Percentiles rank a stretch among this genome's conserved stretches.
phyloP scores from a whole-genome alignment of 1,140 invertebrate genomes.

The Lepeophtheirus salmonis region DNA sequence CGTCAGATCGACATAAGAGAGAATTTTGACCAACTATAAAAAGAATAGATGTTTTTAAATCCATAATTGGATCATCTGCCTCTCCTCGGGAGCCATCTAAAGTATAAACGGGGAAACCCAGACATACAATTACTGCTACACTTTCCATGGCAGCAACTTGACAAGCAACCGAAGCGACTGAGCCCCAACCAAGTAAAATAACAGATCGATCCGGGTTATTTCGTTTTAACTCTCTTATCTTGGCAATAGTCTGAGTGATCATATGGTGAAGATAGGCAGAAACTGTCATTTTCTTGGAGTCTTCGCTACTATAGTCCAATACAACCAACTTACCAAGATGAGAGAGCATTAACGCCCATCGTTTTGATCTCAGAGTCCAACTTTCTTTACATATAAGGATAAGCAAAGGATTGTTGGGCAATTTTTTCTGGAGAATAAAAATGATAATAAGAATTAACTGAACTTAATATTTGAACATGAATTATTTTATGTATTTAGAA shows the following conservation, averaged over 20 bases:
- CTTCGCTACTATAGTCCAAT: background rate
- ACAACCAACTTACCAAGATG: background rate
- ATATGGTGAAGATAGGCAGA: slow-evolving; percentile 43
- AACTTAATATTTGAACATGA: too few relatives aligned
- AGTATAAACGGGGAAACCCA: slow-evolving; percentile 57
- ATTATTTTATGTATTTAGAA: too few relatives aligned
- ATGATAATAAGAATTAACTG: too few relatives aligned
- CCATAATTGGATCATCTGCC: slow-evolving; percentile 50
- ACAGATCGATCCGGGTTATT: slow-evolving; percentile 49
- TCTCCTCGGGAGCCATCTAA: slow-evolving; percentile 52
- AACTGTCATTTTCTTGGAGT: slow-evolving; percentile 21
- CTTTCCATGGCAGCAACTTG: slow-evolving; percentile 31
- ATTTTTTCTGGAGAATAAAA: slow-evolving; percentile 37
- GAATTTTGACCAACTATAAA: slow-evolving; percentile 63
- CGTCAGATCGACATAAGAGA: slow-evolving; percentile 26
- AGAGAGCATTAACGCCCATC: background rate
- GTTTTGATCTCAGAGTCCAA: background rate
- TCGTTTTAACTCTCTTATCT: slow-evolving; percentile 44
- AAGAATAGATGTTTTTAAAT: slow-evolving; percentile 48
- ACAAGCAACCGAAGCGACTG: slow-evolving; percentile 46
- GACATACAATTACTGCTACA: slow-evolving; percentile 51
- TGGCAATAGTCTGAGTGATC: slow-evolving; percentile 42
- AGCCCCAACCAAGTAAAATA: slow-evolving; percentile 53
- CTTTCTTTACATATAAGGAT: slow-evolving; percentile 33
- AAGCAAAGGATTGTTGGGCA: slow-evolving; percentile 49